Percentiles rank a stretch among this genome's conserved stretches.
phyloP scores from a whole-genome alignment of 1,140 invertebrate genomes.

The Hirudo medicinalis region DNA sequence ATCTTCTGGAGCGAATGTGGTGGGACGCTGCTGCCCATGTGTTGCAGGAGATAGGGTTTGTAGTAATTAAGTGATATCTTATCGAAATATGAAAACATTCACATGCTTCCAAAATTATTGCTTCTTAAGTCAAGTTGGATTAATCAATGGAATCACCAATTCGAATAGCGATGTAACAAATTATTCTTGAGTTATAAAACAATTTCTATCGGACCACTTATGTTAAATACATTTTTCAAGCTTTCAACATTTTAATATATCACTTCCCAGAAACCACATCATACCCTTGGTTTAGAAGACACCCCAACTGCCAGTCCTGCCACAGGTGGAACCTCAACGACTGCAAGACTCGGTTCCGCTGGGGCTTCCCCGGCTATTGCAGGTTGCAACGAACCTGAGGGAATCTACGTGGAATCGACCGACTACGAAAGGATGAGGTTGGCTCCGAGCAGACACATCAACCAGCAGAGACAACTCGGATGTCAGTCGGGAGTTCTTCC shows the following conservation, averaged over 20 bases:
- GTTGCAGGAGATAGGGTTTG: too few species aligned
- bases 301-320: constrained; percentile 4
- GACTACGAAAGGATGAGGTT: background rate
- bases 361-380: background rate
- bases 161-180: background rate
- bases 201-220: background rate
- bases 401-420: background rate
- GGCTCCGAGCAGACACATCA: background rate
- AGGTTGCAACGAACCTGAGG: background rate
- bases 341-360: background rate
- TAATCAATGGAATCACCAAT: background rate
- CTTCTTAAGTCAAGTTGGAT: background rate
- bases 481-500: constrained; percentile 1
- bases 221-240: background rate
- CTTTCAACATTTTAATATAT: background rate
- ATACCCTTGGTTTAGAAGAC: background rate
- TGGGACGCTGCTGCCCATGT: too few species aligned
- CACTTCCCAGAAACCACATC: background rate
- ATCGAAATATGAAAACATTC: background rate
- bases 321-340: background rate
- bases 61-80: background rate
- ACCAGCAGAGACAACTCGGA: background rate
- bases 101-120: background rate
- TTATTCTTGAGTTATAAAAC: background rate
- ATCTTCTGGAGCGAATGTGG: too few species aligned